Evolutionary conservation across 1,140 invertebrate species (phyloP), one percentile per base, ranked within the genome.

Genomic region (Drosophila biarmipes): DNA sequence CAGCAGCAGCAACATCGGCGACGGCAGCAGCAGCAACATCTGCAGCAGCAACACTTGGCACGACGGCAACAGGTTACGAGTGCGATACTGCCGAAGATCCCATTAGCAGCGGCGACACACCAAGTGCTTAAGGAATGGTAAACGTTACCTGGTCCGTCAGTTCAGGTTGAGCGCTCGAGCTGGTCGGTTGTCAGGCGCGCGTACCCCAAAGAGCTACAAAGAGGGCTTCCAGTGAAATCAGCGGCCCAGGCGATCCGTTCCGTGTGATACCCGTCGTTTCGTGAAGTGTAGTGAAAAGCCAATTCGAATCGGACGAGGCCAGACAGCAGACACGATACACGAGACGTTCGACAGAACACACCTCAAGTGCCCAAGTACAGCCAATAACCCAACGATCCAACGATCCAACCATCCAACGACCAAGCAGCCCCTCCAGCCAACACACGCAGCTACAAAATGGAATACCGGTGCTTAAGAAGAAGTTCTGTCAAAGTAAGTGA

Each of bases 401-500:
- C 54, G 51, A 55, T 8, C 40, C 38, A 40, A 17, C 38, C 38
- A 40, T 8, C 15, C 40, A 40, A 8, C 37, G 6, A 15, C n/a
- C 35, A 38, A 2, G 6, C 35, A n/a, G 5, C 10, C 21, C 57
- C 45, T 12, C 38, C 45, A 59, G 14, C 58, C 73, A 78, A 64
- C 51, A 71, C 61, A 76, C 45, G 76, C 62, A 78, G 73, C 75
- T 75, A 79, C 53, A 91, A 85, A 90, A 91, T 91, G 90, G 90
- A 91, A 91, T 91, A 91, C 87, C 90, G 90, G 90, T 91, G 90
- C 90, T 90, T 90, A 82, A 90, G 90, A 78, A 91, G 90, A 80
- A 90, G 84, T 82, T 86, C 87, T 89, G 85, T 90, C 86, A 91
- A 90, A 91, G 90, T 91, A 91, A 91, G 90, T 91, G 90, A 91